Percentiles rank a stretch among this genome's conserved stretches.
Evolutionary conservation across 2,113 vertebrate genomes (phyloP).

Genomic region (Pantherophis guttatus): DNA sequence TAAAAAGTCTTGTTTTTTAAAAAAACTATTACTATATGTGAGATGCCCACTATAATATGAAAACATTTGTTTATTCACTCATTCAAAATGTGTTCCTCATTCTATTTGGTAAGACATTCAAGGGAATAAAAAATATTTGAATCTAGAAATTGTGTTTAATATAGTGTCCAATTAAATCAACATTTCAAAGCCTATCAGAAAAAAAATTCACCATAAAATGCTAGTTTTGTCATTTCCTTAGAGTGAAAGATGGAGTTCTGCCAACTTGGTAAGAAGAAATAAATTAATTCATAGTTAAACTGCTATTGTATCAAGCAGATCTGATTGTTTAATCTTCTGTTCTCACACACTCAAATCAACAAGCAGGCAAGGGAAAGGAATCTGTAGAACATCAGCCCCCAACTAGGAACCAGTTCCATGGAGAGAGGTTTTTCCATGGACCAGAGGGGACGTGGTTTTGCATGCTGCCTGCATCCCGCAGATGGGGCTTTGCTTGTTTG

Average conservation of each 20-base stretch:
- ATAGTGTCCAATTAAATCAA: constrained; percentile 11
- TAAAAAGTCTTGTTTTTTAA: not conserved
- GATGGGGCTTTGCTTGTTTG: too few species aligned
- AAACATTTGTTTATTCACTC: not conserved
- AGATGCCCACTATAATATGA: not conserved
- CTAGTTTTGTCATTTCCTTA: not conserved
- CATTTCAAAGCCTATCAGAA: constrained; percentile 7
- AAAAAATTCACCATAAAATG: not conserved
- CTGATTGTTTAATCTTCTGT: not conserved
- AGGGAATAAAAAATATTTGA: not conserved
- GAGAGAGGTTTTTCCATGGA: too few species aligned
- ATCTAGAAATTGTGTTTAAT: constrained; percentile 6
- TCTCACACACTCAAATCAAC: not conserved
- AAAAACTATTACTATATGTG: not conserved
- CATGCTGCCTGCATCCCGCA: too few species aligned
- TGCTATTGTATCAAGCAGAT: not conserved
- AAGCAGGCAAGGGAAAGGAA: not conserved
- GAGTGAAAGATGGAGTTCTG: not conserved
- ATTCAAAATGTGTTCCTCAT: not conserved
- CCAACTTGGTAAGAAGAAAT: not conserved
- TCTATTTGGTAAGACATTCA: not conserved
- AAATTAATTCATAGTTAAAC: not conserved
- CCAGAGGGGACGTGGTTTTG: too few species aligned
- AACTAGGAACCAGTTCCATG: too few species aligned
- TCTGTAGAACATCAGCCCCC: not conserved